Evolutionary conservation across 2,113 vertebrate species (phyloP).

Genomic region (Pimephales promelas): DNA sequence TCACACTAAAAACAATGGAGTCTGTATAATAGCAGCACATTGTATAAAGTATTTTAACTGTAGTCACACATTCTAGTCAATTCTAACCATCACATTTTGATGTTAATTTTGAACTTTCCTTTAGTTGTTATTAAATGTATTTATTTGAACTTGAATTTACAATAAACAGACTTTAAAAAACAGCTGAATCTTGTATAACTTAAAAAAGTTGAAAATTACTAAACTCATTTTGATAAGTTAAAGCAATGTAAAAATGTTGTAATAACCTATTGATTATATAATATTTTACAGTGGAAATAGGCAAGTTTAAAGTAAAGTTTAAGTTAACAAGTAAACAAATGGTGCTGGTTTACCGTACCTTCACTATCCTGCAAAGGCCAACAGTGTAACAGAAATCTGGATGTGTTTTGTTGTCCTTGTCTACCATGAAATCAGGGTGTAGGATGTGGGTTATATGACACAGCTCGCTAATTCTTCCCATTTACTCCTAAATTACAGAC

Average conservation of each 20-base stretch:
- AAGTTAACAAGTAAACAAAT: neutral
- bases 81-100: neutral
- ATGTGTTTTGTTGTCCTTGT: neutral
- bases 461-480: neutral
- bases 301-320: neutral
- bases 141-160: neutral
- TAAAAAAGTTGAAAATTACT: too few relatives aligned
- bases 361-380: neutral
- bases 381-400: neutral
- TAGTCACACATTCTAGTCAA: neutral
- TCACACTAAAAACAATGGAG: neutral
- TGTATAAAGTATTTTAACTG: neutral
- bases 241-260: too few relatives aligned
- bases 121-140: neutral
- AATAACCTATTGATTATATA: too few relatives aligned
- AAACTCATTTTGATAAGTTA: too few relatives aligned
- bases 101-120: neutral
- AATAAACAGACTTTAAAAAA: too few relatives aligned
- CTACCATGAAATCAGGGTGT: slow-evolving; percentile 4
- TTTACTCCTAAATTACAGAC: slow-evolving; percentile 16
- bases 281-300: too few relatives aligned
- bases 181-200: too few relatives aligned
- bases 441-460: slow-evolving; percentile 2
- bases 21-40: neutral
- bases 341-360: neutral